A percentile compares a stretch with the other conserved stretches of the same genome.
phyloP scores from a whole-genome alignment of 2,888 invertebrate genomes.

The Rhopalosiphum nymphaeae region DNA sequence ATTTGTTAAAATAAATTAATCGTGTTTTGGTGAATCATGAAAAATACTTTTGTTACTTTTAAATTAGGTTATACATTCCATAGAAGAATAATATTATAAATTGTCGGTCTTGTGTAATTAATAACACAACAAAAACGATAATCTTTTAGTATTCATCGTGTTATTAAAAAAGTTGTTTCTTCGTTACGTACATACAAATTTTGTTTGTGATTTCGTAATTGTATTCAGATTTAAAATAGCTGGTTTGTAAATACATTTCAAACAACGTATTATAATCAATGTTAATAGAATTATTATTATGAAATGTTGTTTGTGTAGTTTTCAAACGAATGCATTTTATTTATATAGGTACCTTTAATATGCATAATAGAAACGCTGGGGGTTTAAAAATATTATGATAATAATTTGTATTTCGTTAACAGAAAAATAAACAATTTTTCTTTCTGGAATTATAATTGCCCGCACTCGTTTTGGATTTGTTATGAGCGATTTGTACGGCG shows the following conservation, averaged over 20 bases:
- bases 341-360: neutral
- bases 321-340: neutral
- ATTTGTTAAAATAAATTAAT: conserved; percentile 37
- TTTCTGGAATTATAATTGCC: neutral
- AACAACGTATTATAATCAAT: neutral
- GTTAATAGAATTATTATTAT: neutral
- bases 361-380: neutral
- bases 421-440: neutral
- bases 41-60: conserved; percentile 25
- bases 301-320: neutral
- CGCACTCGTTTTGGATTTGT: neutral
- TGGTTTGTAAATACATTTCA: neutral
- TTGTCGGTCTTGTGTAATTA: neutral
- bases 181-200: neutral
- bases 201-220: neutral
- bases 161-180: neutral
- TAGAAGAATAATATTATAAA: neutral
- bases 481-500: neutral
- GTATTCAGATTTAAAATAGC: neutral
- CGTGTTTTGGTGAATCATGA: conserved; percentile 8
- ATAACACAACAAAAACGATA: conserved; percentile 17
- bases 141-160: conserved; percentile 4
- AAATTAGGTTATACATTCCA: conserved; percentile 19
- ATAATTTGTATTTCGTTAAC: neutral
- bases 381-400: neutral